Conservation (phyloP, 2,797 vertebrate genomes). For the Buphagus erythrorhynchus region DNA sequence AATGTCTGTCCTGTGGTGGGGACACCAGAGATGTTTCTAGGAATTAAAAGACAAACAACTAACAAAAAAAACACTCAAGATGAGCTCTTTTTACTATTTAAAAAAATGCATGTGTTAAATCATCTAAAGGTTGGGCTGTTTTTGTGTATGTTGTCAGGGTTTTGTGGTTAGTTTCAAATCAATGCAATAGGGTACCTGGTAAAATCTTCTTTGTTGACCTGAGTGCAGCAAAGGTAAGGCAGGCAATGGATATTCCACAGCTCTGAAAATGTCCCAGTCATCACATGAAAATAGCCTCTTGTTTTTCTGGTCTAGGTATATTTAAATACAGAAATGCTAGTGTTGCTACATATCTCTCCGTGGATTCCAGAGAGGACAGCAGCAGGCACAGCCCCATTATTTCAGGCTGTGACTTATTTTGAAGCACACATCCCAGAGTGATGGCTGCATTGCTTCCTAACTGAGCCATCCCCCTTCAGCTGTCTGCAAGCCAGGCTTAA, state of each 20-base stretch:
- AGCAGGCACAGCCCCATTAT: not conserved
- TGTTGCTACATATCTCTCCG: not conserved
- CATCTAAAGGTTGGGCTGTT: rapidly evolving
- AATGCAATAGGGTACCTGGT: not conserved
- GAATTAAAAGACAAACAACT: not conserved
- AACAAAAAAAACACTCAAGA: not conserved
- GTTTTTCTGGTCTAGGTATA: not conserved
- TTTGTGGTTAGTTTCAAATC: not conserved
- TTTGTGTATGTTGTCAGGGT: rapidly evolving
- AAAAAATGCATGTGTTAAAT: not conserved
- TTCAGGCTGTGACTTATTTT: not conserved
- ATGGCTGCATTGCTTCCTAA: not conserved
- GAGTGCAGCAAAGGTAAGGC: not conserved
- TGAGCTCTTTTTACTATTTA: not conserved
- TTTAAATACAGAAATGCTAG: not conserved
- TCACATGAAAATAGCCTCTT: not conserved
- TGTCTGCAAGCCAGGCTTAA: not conserved
- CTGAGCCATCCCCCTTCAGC: not conserved
- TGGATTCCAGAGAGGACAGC: not conserved
- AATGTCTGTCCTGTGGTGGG: rapidly evolving
- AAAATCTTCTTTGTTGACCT: not conserved
- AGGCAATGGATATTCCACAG: not conserved
- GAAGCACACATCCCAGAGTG: not conserved
- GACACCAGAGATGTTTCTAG: not conserved
- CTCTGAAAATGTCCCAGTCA: not conserved